These are phyloP conservation scores for Pollenia angustigena DNA, from an alignment of 2,888 invertebrate genomes.

Conservation along the genomic window DNA sequence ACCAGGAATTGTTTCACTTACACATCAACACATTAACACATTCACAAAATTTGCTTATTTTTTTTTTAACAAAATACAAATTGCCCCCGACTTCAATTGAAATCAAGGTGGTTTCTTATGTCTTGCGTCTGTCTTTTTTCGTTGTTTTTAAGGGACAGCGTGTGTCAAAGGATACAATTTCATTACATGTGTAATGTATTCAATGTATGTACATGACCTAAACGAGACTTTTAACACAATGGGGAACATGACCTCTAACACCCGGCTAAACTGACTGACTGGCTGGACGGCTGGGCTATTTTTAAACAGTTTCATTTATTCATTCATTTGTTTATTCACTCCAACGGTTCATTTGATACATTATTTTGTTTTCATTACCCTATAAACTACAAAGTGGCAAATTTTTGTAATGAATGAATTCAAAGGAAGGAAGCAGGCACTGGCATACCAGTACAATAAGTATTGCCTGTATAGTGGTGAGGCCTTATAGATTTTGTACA, in stretches of 20 bases:
- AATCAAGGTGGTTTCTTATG: conserved; percentile 54
- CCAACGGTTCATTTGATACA: conserved; percentile 19
- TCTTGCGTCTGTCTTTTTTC: not conserved
- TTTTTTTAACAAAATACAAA: conserved; percentile 24
- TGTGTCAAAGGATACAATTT: conserved; percentile 74
- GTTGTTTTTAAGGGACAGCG: conserved; percentile 46
- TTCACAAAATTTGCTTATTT: conserved; percentile 23
- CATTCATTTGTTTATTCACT: conserved; percentile 35
- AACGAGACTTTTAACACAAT: conserved; percentile 68
- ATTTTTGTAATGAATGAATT: conserved; percentile 49
- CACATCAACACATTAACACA: not conserved
- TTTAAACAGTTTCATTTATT: conserved; percentile 30
- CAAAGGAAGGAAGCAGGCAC: not conserved
- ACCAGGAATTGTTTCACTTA: conserved; percentile 46
- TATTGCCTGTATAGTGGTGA: not conserved
- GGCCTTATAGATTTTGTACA: not conserved
- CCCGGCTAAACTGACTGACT: conserved; percentile 67
- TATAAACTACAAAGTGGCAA: conserved; percentile 55
- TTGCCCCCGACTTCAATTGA: conserved; percentile 40
- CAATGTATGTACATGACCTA: conserved; percentile 36
- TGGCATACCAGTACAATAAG: not conserved
- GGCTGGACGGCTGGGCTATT: conserved; percentile 28
- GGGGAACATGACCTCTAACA: conserved; percentile 75
- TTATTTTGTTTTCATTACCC: not conserved
- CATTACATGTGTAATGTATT: conserved; percentile 48